These are phyloP conservation scores for Megaceryle alcyon DNA, from an alignment of 2,797 vertebrate genomes.

Conservation along the genomic window DNA sequence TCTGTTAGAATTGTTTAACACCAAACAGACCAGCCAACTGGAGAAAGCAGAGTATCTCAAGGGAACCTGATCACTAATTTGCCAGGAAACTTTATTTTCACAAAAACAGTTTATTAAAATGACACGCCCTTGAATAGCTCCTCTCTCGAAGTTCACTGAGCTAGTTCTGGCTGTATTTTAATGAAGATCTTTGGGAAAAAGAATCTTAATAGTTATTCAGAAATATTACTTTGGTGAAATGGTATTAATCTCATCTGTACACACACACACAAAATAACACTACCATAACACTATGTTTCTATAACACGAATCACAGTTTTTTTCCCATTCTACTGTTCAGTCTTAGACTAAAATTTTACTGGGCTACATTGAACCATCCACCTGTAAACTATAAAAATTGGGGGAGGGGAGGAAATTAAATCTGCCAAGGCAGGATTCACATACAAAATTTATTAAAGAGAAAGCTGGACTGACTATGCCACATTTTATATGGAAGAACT, in stretches of 20 bases:
- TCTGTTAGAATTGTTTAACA: neutral
- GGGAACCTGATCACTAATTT: neutral
- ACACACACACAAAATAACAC: neutral
- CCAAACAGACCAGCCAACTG: neutral
- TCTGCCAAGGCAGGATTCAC: neutral
- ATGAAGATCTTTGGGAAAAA: neutral
- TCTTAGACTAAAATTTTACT: neutral
- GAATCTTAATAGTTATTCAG: neutral
- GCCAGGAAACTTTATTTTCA: neutral
- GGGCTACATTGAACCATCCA: neutral
- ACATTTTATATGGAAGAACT: neutral
- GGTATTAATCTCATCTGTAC: neutral
- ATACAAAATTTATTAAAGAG: neutral
- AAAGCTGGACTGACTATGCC: neutral
- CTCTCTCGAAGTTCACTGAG: neutral
- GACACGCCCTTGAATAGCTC: neutral
- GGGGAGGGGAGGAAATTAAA: neutral
- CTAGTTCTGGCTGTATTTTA: neutral
- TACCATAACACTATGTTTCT: neutral
- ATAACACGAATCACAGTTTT: accelerated
- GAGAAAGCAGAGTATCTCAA: neutral
- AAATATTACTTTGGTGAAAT: neutral
- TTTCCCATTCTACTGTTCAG: neutral
- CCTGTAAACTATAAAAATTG: neutral
- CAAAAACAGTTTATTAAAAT: slow-evolving; percentile 1